Conservation (phyloP, 2,888 invertebrate species). For the Lampropteryx suffumata region DNA sequence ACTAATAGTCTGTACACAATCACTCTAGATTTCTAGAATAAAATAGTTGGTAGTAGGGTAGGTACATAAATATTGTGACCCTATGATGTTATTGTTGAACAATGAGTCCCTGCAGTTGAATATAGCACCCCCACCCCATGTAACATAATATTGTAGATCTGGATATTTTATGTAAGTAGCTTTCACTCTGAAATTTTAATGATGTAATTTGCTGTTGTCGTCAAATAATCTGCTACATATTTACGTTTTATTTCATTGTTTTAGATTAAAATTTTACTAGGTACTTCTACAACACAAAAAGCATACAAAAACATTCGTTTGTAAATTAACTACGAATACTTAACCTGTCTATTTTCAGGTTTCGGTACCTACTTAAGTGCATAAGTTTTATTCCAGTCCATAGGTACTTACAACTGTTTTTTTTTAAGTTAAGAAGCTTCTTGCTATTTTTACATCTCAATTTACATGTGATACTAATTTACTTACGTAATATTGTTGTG, state of each 20-base stretch:
- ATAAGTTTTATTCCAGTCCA: not conserved
- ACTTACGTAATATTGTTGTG: constrained; percentile 35
- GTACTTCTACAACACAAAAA: no score
- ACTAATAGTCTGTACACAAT: constrained; percentile 30
- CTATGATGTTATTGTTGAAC: constrained; percentile 27
- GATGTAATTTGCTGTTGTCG: not conserved
- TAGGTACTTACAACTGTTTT: not conserved
- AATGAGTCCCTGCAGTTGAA: constrained; percentile 12
- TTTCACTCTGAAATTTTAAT: not conserved
- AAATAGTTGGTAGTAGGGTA: constrained; percentile 13
- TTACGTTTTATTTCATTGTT: no score
- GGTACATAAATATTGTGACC: constrained; percentile 7
- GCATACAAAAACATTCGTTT: no score
- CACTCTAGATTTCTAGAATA: constrained; percentile 24
- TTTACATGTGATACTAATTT: no score
- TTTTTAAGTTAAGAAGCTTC: constrained; percentile 4
- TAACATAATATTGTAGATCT: constrained; percentile 11
- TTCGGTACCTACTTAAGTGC: not conserved
- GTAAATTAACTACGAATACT: no score
- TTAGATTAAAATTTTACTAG: no score
- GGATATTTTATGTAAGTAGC: constrained; percentile 11
- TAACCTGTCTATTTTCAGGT: no score
- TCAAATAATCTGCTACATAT: not conserved
- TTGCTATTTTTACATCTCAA: constrained; percentile 25
- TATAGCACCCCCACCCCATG: constrained; percentile 7